These are phyloP conservation scores for Drosophila simulans DNA, from an alignment of 1,140 invertebrate species.

Conservation along the genomic window DNA sequence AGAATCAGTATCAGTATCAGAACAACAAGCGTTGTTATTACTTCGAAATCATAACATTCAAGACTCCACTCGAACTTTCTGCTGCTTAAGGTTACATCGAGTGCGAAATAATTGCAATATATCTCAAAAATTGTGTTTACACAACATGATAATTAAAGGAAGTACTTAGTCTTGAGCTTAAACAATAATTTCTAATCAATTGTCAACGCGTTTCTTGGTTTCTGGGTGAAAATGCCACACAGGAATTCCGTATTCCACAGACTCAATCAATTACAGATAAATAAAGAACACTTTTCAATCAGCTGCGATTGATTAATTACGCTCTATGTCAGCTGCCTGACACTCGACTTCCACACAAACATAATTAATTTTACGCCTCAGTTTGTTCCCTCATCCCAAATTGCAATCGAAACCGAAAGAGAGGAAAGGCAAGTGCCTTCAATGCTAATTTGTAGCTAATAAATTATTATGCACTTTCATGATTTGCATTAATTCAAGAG, in stretches of 20 bases:
- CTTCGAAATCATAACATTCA: conserved; percentile 23
- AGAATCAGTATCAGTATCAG: conserved; percentile 24
- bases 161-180: not conserved
- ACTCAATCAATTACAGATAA: conserved; percentile 39
- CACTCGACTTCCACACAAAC: conserved; percentile 27
- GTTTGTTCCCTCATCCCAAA: conserved; percentile 8
- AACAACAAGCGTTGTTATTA: conserved; percentile 9
- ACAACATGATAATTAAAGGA: conserved; percentile 1
- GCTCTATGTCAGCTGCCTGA: conserved; percentile 32
- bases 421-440: conserved; percentile 29
- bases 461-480: conserved; percentile 56
- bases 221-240: not conserved
- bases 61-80: conserved; percentile 34
- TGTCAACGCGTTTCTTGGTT: not conserved
- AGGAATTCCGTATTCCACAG: conserved; percentile 16
- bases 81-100: conserved; percentile 29
- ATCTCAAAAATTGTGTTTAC: conserved; percentile 16
- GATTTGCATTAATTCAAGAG: conserved; percentile 72
- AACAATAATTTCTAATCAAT: conserved; percentile 1
- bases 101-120: conserved; percentile 30
- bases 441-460: conserved; percentile 64
- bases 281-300: conserved; percentile 49
- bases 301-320: conserved; percentile 43
- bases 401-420: conserved; percentile 1
- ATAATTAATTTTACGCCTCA: conserved; percentile 40